phyloP scores from a whole-genome alignment of 2,888 invertebrate species.

The Ophioninae sp. region DNA sequence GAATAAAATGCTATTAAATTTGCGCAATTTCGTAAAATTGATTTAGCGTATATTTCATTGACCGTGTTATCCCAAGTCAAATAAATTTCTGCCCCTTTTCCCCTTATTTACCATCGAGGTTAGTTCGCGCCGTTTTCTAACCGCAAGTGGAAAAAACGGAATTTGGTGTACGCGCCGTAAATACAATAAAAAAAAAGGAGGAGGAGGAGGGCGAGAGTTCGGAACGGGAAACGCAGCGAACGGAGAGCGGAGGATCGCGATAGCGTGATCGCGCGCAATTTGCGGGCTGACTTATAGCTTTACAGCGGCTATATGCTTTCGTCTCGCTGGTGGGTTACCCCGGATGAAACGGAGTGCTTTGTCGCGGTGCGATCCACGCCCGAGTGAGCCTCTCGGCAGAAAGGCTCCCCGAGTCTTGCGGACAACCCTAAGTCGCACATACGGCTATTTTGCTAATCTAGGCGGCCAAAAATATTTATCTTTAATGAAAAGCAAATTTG shows the following conservation, averaged over 20 bases:
- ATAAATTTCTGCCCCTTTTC: background rate
- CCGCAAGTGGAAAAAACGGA: background rate
- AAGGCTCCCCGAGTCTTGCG: conserved; percentile 4
- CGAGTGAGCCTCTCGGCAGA: conserved; percentile 21
- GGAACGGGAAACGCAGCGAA: no score
- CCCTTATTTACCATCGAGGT: background rate
- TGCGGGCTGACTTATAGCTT: conserved; percentile 44
- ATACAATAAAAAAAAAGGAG: background rate
- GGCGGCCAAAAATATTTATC: no score
- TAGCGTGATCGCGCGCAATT: conserved; percentile 55
- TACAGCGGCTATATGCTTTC: conserved; percentile 9
- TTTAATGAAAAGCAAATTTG: no score
- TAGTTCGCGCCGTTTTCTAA: background rate
- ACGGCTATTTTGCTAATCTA: no score
- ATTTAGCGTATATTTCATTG: no score
- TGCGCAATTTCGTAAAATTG: no score
- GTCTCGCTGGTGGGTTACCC: conserved; percentile 16
- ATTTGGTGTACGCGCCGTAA: background rate
- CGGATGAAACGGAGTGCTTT: conserved; percentile 45
- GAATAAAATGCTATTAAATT: no score
- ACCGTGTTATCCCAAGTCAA: no score
- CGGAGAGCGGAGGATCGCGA: conserved; percentile 33
- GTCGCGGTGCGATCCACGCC: conserved; percentile 35
- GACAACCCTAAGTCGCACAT: conserved; percentile 25
- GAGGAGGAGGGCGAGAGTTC: no score